These are phyloP conservation scores for Pseudomyrmex flavicornis DNA, from an alignment of 1,140 invertebrate genomes.

Conservation along the genomic window DNA sequence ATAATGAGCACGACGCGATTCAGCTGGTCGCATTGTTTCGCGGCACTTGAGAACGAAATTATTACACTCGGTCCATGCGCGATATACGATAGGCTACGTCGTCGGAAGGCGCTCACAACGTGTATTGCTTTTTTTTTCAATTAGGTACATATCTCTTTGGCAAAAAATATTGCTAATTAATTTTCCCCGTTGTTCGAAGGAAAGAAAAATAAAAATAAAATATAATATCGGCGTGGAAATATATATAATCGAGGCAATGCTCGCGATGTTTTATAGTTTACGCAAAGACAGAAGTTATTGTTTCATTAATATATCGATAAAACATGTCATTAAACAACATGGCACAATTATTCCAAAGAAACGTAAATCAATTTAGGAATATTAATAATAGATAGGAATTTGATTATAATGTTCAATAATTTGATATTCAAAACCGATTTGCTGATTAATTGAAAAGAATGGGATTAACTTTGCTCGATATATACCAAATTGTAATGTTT, in stretches of 20 bases:
- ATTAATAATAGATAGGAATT: slow-evolving; percentile 20
- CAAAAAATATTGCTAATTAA: slow-evolving; percentile 31
- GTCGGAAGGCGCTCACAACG: background rate
- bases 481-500: slow-evolving; percentile 33
- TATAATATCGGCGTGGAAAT: too few species aligned
- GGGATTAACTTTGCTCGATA: slow-evolving; percentile 1
- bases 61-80: slow-evolving; percentile 23
- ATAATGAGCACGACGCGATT: slow-evolving; percentile 61
- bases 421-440: slow-evolving; percentile 11
- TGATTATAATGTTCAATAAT: slow-evolving; percentile 19
- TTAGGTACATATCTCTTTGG: background rate
- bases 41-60: slow-evolving; percentile 47
- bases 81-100: background rate
- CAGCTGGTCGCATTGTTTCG: slow-evolving; percentile 17
- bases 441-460: slow-evolving; percentile 34
- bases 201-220: background rate
- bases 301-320: slow-evolving; percentile 6
- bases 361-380: background rate
- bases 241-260: too few species aligned
- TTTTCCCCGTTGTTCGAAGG: background rate
- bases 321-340: slow-evolving; percentile 16
- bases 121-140: slow-evolving; percentile 22
- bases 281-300: background rate
- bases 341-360: background rate
- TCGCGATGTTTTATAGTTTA: background rate